Conservation (phyloP, 1,140 invertebrate species). For the Drosophila littoralis region DNA sequence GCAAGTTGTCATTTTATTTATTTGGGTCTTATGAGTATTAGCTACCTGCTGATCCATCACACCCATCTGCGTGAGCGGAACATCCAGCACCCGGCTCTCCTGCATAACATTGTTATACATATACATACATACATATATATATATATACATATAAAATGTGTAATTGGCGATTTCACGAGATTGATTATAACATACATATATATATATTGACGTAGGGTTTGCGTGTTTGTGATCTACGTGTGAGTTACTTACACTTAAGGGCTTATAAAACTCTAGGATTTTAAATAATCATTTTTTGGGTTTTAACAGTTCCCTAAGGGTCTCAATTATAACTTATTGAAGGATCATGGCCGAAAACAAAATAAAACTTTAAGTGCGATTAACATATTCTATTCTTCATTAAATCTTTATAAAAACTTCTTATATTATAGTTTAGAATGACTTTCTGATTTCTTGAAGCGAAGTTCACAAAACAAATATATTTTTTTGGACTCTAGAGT, state of each 20-base stretch:
- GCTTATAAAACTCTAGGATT: too few species aligned
- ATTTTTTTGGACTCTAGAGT: too few species aligned
- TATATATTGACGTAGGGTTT: slow-evolving; percentile 27
- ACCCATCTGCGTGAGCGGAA: slow-evolving; percentile 93
- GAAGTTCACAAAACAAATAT: too few species aligned
- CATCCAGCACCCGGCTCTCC: slow-evolving; percentile 92
- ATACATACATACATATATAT: slow-evolving; percentile 54
- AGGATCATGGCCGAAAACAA: too few species aligned
- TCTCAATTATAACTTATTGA: too few species aligned
- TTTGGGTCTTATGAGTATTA: slow-evolving; percentile 70
- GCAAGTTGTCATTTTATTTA: slow-evolving; percentile 26
- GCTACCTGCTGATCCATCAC: slow-evolving; percentile 93
- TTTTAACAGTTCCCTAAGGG: too few species aligned
- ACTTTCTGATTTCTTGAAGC: too few species aligned
- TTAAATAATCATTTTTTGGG: too few species aligned
- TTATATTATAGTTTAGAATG: too few species aligned
- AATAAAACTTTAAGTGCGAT: too few species aligned
- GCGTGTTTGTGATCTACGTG: slow-evolving; percentile 5
- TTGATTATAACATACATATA: slow-evolving; percentile 29
- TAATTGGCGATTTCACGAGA: slow-evolving; percentile 41
- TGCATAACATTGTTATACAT: slow-evolving; percentile 77
- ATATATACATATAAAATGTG: slow-evolving; percentile 50
- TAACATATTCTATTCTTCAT: too few species aligned
- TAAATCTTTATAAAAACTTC: too few species aligned
- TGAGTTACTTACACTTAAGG: slow-evolving; percentile 4